Evolutionary conservation across 2,888 invertebrate species (phyloP).

Genomic region (Campoletis raptor): DNA sequence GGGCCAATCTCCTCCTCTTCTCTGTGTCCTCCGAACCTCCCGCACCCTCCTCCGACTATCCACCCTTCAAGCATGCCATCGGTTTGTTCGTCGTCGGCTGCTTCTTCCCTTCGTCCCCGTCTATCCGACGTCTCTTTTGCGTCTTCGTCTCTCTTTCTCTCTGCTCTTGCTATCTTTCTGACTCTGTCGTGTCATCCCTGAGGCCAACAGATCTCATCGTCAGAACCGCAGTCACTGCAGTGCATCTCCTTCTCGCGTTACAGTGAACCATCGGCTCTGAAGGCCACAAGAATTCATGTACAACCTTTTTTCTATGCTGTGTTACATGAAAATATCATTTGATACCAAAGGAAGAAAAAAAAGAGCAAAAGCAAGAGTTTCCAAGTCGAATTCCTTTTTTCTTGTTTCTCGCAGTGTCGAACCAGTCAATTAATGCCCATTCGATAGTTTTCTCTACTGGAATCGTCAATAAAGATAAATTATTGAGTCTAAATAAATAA

Average conservation of each 20-base stretch:
- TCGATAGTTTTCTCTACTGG: background rate
- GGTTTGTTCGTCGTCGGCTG: constrained; percentile 54
- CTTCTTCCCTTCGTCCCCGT: constrained; percentile 69
- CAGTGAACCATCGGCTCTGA: background rate
- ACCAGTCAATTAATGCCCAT: background rate
- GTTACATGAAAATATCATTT: background rate
- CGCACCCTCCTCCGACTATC: constrained; percentile 38
- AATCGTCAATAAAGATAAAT: background rate
- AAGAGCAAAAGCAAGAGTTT: background rate
- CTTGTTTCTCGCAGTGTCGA: background rate
- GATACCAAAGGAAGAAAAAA: background rate
- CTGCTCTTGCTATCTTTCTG: constrained; percentile 26
- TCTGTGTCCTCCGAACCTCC: constrained; percentile 47
- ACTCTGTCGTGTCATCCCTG: constrained; percentile 53
- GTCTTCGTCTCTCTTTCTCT: constrained; percentile 50
- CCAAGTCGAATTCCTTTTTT: background rate
- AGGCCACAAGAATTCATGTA: background rate
- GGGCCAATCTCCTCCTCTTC: constrained; percentile 70
- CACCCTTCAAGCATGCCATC: constrained; percentile 44
- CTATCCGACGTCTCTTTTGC: constrained; percentile 71
- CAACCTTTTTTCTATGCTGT: background rate
- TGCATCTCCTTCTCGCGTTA: background rate
- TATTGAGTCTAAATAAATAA: background rate
- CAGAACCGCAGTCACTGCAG: constrained; percentile 41
- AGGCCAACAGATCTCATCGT: constrained; percentile 55